Evolutionary conservation across 2,113 vertebrate species (phyloP).

Genomic region (Himantopus leucocephalus): DNA sequence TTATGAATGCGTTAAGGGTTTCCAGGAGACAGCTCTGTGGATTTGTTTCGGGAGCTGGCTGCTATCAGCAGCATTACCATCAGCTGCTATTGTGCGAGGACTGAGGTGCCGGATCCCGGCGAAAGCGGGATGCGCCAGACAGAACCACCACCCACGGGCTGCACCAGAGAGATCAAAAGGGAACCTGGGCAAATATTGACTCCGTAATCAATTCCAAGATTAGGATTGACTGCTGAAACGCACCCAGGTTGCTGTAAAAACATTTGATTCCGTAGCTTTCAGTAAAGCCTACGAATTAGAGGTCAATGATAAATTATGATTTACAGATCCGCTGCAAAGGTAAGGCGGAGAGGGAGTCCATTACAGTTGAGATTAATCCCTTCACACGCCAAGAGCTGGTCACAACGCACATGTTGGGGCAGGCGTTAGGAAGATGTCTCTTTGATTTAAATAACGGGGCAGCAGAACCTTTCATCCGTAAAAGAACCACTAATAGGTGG

Average conservation of each 20-base stretch:
- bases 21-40: slow-evolving; percentile 72
- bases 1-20: slow-evolving; percentile 70
- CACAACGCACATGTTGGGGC: accelerated
- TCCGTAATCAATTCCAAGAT: neutral
- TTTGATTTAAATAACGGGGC: neutral
- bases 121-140: neutral
- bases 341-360: neutral
- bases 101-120: neutral
- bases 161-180: neutral
- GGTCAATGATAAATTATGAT: neutral
- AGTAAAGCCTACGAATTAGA: neutral
- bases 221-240: neutral
- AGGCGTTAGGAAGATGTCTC: neutral
- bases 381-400: neutral
- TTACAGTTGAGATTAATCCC: neutral
- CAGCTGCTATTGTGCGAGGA: slow-evolving; percentile 44
- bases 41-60: slow-evolving; percentile 56
- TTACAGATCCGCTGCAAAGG: neutral
- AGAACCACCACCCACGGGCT: neutral
- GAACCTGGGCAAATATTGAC: neutral
- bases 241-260: neutral
- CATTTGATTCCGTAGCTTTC: neutral
- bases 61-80: slow-evolving; percentile 46
- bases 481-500: neutral
- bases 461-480: neutral